A percentile compares a stretch with the other conserved stretches of the same genome.
phyloP scores from a whole-genome alignment of 2,888 invertebrate species.

The Thera obeliscata region DNA sequence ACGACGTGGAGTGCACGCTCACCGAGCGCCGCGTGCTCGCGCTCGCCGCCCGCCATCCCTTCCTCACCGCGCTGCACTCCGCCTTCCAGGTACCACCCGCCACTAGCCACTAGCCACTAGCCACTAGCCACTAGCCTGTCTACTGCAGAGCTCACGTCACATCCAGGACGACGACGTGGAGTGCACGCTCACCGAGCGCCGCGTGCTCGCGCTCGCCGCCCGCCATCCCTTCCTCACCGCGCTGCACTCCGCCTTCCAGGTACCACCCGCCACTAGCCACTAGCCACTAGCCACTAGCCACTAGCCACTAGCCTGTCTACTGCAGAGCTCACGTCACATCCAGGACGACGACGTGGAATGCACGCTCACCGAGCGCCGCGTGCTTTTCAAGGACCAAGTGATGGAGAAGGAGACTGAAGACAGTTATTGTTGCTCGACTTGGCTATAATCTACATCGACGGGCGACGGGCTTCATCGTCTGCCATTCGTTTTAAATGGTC shows the following conservation, averaged over 20 bases:
- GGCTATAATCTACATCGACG: too few species aligned
- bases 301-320: too few species aligned
- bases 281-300: too few species aligned
- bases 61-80: conserved; percentile 1
- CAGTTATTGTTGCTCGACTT: too few species aligned
- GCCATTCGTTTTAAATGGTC: too few species aligned
- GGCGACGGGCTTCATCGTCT: too few species aligned
- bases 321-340: conserved; percentile 80
- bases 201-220: background rate
- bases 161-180: conserved; percentile 67
- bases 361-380: background rate
- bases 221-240: background rate
- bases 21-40: background rate
- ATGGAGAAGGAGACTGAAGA: too few species aligned
- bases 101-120: too few species aligned
- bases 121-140: too few species aligned
- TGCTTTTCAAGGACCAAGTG: background rate
- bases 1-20: background rate
- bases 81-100: too few species aligned
- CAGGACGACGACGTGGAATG: background rate
- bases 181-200: background rate
- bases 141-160: too few species aligned
- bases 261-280: too few species aligned
- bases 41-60: background rate
- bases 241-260: background rate